Evolutionary conservation across 2,888 invertebrate species (phyloP).

Genomic region (Gymnoscelis rufifasciata): DNA sequence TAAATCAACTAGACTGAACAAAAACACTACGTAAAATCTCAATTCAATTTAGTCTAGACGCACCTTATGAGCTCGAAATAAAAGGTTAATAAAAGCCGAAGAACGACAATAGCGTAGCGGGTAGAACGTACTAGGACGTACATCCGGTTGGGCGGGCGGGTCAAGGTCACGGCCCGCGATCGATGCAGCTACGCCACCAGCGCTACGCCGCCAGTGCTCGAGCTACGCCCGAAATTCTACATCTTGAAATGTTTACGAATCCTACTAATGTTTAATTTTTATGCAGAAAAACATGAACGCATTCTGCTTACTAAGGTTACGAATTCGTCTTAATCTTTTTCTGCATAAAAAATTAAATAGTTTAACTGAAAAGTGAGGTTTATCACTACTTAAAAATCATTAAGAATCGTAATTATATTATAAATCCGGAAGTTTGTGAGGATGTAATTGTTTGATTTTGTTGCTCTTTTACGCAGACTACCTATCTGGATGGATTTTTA

Average conservation of each 20-base stretch:
- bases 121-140: conserved; percentile 54
- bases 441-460: no score
- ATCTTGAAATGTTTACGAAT: conserved; percentile 33
- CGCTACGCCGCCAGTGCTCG: conserved; percentile 32
- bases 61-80: conserved; percentile 46
- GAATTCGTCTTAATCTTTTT: no score
- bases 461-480: no score
- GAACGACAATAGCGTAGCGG: conserved; percentile 69
- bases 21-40: conserved; percentile 4
- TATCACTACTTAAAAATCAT: no score
- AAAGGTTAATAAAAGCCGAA: conserved; percentile 68
- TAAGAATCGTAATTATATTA: no score
- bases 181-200: conserved; percentile 79
- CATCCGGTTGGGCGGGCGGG: conserved; percentile 78
- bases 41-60: conserved; percentile 36
- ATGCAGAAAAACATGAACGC: no score
- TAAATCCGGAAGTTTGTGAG: no score
- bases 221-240: conserved; percentile 41
- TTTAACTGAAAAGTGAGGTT: no score
- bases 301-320: no score
- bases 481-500: no score
- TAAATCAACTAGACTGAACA: not conserved
- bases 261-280: not conserved
- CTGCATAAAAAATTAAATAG: no score
- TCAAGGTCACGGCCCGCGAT: conserved; percentile 82